Evolutionary conservation across 2,888 invertebrate species (phyloP).

Genomic region (Lithosia quadra): DNA sequence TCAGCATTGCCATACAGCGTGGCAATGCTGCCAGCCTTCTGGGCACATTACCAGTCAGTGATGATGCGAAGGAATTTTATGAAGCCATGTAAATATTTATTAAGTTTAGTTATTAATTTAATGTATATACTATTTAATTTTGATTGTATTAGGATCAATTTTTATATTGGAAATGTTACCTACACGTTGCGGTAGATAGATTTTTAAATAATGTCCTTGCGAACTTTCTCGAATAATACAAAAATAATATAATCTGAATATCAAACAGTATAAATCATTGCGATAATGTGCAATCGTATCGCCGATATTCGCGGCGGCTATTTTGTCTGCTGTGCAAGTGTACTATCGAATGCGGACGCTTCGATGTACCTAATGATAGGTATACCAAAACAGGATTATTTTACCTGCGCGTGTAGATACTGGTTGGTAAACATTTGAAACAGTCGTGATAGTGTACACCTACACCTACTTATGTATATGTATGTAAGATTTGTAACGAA

Average conservation of each 20-base stretch:
- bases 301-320: background rate
- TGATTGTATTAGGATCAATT: no score
- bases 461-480: no score
- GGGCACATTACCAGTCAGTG: no score
- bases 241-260: background rate
- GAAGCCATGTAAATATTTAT: no score
- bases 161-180: background rate
- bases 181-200: background rate
- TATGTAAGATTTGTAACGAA: no score
- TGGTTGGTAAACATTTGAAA: background rate
- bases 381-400: background rate
- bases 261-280: background rate
- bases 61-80: no score
- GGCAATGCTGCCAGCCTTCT: no score
- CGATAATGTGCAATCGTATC: background rate
- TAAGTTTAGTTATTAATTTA: no score
- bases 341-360: slow-evolving; percentile 3
- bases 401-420: background rate
- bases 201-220: background rate
- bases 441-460: no score
- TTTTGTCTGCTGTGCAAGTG: background rate
- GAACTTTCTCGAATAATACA: background rate
- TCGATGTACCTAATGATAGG: background rate
- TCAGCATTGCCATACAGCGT: no score
- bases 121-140: no score